Percentiles rank a stretch among this genome's conserved stretches.
Evolutionary conservation across 1,140 invertebrate species (phyloP).

Genomic region (Cyclargus thomasi): DNA sequence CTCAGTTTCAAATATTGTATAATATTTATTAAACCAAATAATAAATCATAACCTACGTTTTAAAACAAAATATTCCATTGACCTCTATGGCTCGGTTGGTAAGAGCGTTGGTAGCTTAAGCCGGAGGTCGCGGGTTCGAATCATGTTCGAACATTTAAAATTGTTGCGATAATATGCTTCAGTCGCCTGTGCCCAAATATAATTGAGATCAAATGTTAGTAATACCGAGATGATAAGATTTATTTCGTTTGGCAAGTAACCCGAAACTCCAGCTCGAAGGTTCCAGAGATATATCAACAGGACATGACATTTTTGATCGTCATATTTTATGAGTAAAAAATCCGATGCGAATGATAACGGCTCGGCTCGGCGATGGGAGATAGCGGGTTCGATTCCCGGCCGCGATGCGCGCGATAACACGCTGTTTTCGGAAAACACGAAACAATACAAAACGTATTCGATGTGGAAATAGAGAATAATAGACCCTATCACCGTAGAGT

Average conservation of each 20-base stretch:
- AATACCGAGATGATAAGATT: constrained; percentile 23
- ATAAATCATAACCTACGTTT: too few species aligned
- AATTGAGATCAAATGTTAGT: not conserved
- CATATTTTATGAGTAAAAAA: constrained; percentile 50
- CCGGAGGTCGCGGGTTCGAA: too few species aligned
- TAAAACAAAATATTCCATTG: too few species aligned
- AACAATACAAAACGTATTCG: constrained; percentile 36
- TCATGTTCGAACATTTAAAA: too few species aligned
- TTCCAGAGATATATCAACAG: constrained; percentile 21
- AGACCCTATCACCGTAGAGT: not conserved
- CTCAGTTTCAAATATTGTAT: too few species aligned
- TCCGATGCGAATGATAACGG: constrained; percentile 45
- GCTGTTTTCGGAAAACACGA: constrained; percentile 44
- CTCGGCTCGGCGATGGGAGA: constrained; percentile 45
- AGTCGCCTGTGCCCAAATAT: not conserved
- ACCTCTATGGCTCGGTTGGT: too few species aligned
- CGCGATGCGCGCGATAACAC: constrained; percentile 47
- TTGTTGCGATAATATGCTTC: not conserved
- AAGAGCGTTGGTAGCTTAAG: too few species aligned
- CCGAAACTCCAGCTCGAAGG: constrained; percentile 14
- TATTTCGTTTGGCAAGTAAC: constrained; percentile 10
- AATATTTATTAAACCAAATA: too few species aligned
- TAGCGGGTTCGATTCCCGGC: constrained; percentile 47
- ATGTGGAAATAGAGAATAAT: not conserved
- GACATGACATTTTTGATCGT: constrained; percentile 32